These are phyloP conservation scores for Sebastes dallii DNA, from an alignment of 2,797 vertebrate genomes.

Conservation along the genomic window DNA sequence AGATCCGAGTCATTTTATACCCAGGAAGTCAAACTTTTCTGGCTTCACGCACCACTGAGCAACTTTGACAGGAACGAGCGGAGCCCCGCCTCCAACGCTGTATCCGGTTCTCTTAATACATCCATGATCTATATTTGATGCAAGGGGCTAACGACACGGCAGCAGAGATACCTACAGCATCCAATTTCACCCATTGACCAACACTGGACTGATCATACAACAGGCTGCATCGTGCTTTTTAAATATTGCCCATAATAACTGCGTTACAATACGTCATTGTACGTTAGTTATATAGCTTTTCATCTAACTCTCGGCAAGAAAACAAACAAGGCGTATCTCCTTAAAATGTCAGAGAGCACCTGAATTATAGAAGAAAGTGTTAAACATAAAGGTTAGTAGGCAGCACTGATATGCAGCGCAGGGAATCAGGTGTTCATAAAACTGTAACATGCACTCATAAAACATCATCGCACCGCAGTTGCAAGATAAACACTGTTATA, in stretches of 20 bases:
- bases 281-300: background rate
- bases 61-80: no score
- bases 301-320: background rate
- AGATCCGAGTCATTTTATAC: no score
- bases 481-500: constrained; percentile 42
- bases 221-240: background rate
- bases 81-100: no score
- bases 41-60: no score
- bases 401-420: background rate
- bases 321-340: background rate
- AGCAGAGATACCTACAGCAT: background rate
- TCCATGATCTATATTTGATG: no score
- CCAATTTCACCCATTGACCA: background rate
- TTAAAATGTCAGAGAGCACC: background rate
- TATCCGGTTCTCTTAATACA: no score
- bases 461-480: constrained; percentile 41
- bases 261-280: background rate
- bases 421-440: constrained; percentile 49
- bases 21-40: no score
- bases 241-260: background rate
- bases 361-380: constrained; percentile 34
- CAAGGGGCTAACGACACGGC: no score
- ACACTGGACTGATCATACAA: background rate
- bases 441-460: constrained; percentile 46
- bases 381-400: constrained; percentile 27